Percentiles rank a stretch among this genome's conserved stretches.
Conservation (phyloP, 1,140 invertebrate genomes). For the Atta cephalotes region DNA sequence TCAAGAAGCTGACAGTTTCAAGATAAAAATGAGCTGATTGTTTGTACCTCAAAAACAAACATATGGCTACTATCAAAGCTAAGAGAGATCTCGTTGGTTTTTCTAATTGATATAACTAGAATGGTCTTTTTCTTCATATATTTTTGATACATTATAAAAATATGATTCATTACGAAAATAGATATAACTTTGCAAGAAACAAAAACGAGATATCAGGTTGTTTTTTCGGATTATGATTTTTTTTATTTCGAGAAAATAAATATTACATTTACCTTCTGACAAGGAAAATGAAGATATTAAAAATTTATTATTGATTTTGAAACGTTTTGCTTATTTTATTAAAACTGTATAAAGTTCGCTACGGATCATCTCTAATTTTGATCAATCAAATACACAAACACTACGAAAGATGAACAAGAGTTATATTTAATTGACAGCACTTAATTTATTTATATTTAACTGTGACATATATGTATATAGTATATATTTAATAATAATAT, state of each 20-base stretch:
- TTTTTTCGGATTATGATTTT: background rate
- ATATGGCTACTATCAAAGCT: background rate
- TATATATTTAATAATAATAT: conserved; percentile 5
- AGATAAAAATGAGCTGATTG: conserved; percentile 6
- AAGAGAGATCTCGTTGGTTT: background rate
- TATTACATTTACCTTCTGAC: background rate
- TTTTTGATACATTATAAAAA: conserved; percentile 23
- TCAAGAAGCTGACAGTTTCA: background rate
- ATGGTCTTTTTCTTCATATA: background rate
- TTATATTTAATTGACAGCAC: background rate
- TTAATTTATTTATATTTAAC: background rate
- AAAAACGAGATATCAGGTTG: background rate
- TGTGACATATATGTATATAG: too few relatives aligned
- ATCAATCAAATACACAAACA: background rate
- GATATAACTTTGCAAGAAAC: background rate
- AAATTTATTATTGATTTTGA: background rate
- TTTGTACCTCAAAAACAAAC: background rate
- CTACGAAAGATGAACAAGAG: background rate
- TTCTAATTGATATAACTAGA: background rate
- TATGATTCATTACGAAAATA: conserved; percentile 13
- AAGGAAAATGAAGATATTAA: background rate
- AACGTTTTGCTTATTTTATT: background rate
- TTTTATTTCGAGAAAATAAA: conserved; percentile 28
- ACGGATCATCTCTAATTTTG: background rate
- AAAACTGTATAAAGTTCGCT: background rate